Evolutionary conservation across 2,113 vertebrate species (phyloP).

Genomic region (Silurus meridionalis): DNA sequence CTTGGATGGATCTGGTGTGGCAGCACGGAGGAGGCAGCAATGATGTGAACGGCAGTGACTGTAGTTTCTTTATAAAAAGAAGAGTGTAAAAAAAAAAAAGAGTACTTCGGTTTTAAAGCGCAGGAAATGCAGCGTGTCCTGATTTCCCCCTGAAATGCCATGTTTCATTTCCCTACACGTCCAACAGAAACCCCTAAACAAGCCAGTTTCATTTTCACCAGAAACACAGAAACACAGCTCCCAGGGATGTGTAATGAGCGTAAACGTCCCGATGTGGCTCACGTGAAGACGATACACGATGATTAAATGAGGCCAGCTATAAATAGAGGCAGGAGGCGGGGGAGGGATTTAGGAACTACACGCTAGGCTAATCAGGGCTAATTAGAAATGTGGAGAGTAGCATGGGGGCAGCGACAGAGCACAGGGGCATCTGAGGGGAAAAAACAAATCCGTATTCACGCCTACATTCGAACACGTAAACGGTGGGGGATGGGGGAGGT

Average conservation of each 20-base stretch:
- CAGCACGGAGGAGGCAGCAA: no score
- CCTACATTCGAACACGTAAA: background rate
- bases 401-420: background rate
- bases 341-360: conserved; percentile 37
- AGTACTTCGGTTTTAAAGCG: background rate
- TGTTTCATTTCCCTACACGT: background rate
- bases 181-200: background rate
- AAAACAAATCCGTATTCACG: background rate
- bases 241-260: background rate
- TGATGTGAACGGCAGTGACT: no score
- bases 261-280: background rate
- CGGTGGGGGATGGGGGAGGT: no score
- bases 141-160: background rate
- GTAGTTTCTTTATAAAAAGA: no score
- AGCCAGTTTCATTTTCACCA: background rate
- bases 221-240: background rate
- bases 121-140: background rate
- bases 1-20: background rate
- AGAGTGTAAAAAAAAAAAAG: no score
- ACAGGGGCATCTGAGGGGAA: background rate
- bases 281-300: background rate
- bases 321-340: conserved; percentile 29
- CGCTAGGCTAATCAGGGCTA: conserved; percentile 32
- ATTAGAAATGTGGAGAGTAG: background rate
- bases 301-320: conserved; percentile 44